A percentile compares a stretch with the other conserved stretches of the same genome.
These are phyloP conservation scores for Endomychus coccineus DNA, from an alignment of 2,888 invertebrate genomes.

Conservation along the genomic window DNA sequence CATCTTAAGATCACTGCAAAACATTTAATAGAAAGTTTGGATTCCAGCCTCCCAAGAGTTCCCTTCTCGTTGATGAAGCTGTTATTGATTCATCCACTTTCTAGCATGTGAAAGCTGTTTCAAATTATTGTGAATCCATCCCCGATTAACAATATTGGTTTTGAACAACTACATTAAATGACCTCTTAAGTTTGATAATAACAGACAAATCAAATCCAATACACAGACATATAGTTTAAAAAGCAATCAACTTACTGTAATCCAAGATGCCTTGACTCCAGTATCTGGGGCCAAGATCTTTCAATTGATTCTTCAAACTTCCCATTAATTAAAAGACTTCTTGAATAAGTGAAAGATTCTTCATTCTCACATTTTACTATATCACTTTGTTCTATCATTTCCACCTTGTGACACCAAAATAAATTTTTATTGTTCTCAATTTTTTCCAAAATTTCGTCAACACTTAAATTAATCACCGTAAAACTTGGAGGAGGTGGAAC, in stretches of 20 bases:
- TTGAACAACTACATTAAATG: too few species aligned
- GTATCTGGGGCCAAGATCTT: slow-evolving; percentile 53
- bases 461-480: slow-evolving; percentile 59
- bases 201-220: too few species aligned
- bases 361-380: slow-evolving; percentile 14
- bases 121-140: too few species aligned
- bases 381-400: slow-evolving; percentile 16
- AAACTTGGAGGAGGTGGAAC: slow-evolving; percentile 69
- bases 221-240: too few species aligned
- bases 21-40: too few species aligned
- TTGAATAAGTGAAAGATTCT: slow-evolving; percentile 18
- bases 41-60: too few species aligned
- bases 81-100: too few species aligned
- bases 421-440: slow-evolving; percentile 32
- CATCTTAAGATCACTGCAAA: too few species aligned
- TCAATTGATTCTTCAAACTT: slow-evolving; percentile 41
- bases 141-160: too few species aligned
- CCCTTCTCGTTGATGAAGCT: too few species aligned
- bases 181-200: too few species aligned
- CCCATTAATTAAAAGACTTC: slow-evolving; percentile 32
- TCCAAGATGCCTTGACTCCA: slow-evolving; percentile 60
- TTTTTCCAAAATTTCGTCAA: slow-evolving; percentile 54
- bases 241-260: slow-evolving; percentile 68
- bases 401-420: slow-evolving; percentile 25
- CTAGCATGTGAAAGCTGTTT: too few species aligned